These are phyloP conservation scores for Syngnathus floridae DNA, from an alignment of 2,113 vertebrate species.

Conservation along the genomic window DNA sequence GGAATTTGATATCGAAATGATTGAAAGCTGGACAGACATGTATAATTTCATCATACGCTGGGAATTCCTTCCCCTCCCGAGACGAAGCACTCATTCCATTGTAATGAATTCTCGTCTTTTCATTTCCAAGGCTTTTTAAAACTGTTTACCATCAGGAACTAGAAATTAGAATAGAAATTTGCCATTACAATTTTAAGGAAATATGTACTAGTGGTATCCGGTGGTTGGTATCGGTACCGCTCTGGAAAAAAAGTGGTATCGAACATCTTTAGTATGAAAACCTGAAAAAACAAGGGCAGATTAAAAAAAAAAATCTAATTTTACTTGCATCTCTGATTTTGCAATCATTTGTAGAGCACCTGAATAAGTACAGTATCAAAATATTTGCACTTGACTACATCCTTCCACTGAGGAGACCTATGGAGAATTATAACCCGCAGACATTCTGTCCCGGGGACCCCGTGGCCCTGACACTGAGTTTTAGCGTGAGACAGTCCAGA, in stretches of 20 bases:
- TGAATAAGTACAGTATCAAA: not conserved
- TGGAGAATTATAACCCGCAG: constrained; percentile 42
- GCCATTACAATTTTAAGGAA: no score
- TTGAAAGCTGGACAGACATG: constrained; percentile 41
- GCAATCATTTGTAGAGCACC: no score
- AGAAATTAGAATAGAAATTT: no score
- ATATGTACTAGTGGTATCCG: no score
- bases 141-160: no score
- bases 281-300: no score
- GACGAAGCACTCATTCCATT: constrained; percentile 41
- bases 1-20: constrained; percentile 40
- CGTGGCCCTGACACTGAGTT: constrained; percentile 38
- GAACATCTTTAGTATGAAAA: no score
- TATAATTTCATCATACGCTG: constrained; percentile 31
- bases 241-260: no score
- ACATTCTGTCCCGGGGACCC: constrained; percentile 54
- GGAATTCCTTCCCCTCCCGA: constrained; percentile 27
- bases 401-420: not conserved
- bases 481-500: constrained; percentile 65
- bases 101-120: constrained; percentile 37
- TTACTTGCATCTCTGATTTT: no score
- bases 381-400: not conserved
- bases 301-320: no score
- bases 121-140: constrained; percentile 45
- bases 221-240: no score